Conservation (phyloP, 2,113 vertebrate genomes). For the Hydropotes inermis region DNA sequence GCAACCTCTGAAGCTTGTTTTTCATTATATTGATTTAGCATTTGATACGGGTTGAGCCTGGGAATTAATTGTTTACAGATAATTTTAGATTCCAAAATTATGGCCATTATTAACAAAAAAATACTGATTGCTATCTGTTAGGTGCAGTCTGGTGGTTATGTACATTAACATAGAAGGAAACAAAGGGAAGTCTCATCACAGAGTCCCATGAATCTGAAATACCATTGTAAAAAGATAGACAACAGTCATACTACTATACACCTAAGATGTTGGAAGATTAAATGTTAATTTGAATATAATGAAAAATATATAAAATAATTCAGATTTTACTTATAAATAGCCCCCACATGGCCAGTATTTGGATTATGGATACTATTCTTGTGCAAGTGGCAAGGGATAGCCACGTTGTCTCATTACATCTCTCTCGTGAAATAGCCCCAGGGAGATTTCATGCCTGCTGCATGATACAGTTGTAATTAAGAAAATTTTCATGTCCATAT, state of each 20-base stretch:
- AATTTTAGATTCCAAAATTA: slow-evolving; percentile 14
- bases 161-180: not conserved
- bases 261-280: not conserved
- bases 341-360: not conserved
- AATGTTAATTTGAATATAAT: slow-evolving; percentile 6
- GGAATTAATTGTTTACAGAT: not conserved
- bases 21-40: slow-evolving; percentile 16
- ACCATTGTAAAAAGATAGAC: not conserved
- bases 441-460: not conserved
- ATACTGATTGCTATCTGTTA: not conserved
- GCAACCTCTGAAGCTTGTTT: slow-evolving; percentile 34
- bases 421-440: not conserved
- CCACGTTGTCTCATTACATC: not conserved
- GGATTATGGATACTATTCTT: not conserved
- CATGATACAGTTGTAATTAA: not conserved
- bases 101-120: slow-evolving; percentile 6
- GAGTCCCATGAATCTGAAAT: not conserved
- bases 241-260: not conserved
- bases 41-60: not conserved
- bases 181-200: not conserved
- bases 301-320: not conserved
- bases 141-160: not conserved
- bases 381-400: not conserved
- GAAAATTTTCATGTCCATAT: not conserved
- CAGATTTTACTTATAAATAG: not conserved